Conservation (phyloP, 2,888 invertebrate species). For the Cryptus viduatorius region DNA sequence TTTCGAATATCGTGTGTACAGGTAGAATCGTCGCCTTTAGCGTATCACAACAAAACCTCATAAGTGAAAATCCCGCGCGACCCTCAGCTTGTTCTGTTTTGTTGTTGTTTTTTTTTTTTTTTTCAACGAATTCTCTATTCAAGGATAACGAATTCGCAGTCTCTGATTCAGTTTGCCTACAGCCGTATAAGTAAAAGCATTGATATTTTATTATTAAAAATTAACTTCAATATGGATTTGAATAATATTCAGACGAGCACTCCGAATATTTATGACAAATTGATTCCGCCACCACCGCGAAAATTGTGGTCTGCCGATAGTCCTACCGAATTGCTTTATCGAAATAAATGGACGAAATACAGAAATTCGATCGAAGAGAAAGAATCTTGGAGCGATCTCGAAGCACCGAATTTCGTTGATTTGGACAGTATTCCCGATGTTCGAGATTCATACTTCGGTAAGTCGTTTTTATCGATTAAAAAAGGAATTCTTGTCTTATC, state of each 20-base stretch:
- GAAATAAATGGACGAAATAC: conserved; percentile 63
- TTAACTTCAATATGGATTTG: conserved; percentile 20
- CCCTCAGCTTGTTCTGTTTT: conserved; percentile 15
- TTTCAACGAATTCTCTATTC: neutral
- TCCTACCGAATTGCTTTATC: conserved; percentile 63
- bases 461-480: conserved; percentile 7
- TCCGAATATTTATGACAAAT: conserved; percentile 61
- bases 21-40: neutral
- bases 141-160: neutral
- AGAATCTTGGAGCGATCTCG: conserved; percentile 63
- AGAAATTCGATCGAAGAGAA: conserved; percentile 52
- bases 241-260: conserved; percentile 66
- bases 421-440: conserved; percentile 52
- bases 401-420: conserved; percentile 65
- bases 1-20: neutral
- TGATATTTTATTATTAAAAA: neutral
- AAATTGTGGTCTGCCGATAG: conserved; percentile 59
- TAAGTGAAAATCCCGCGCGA: conserved; percentile 17
- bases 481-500: neutral
- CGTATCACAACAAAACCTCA: conserved; percentile 40
- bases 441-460: conserved; percentile 68
- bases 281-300: conserved; percentile 57
- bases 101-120: conserved; percentile 44
- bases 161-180: conserved; percentile 7
- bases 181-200: neutral